Evolutionary conservation across 2,888 invertebrate species (phyloP), one percentile per base, ranked within the genome.

Genomic region (Lasioglossum vierecki): DNA sequence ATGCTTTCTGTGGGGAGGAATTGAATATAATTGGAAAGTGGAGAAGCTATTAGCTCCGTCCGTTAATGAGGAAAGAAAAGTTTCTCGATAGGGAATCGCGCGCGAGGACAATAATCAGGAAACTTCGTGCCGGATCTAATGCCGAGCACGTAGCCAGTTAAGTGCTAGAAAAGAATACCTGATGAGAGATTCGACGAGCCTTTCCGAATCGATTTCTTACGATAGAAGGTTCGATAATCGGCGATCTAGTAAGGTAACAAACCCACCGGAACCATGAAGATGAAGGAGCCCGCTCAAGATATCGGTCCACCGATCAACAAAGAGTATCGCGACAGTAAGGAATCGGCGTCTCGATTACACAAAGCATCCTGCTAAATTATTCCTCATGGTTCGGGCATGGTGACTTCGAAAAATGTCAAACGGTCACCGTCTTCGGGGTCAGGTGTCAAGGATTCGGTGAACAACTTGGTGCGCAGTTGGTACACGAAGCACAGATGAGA

Each of bases 91-190:
- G 53, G 60, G 68, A 68, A 3, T 1, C 60, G 39, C 39, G 39
- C 39, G 39, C 39, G 60, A 60, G 60, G 13, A 26, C 60, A 26
- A 60, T 60, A 60, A 60, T 60, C 60, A 60, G 60, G 26, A 60
- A 60, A 60, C 60, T 26, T 60, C 26, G 11, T 22, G 60, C 11
- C 60, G 26, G 60, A 11, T 60, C 26, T 26, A 60, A 60, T 26
- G 13, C 26, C 60, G 60, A 13, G 13, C 60, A 26, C 60, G 26
- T 60, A 60, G 26, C 26, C 26, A 26, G 26, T 60, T 26, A 60
- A 60, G 60, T 60, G 60, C 26, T 60, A 26, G 60, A 60, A 60
- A 60, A 60, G 60, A 60, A 60, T 60, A 60, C 60, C 60, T 13
- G 60, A 60, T 60, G n/a, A 60, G 60, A 22, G 60, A 22, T 60